Conservation (phyloP, 1,140 invertebrate species). For the Periplaneta americana region DNA sequence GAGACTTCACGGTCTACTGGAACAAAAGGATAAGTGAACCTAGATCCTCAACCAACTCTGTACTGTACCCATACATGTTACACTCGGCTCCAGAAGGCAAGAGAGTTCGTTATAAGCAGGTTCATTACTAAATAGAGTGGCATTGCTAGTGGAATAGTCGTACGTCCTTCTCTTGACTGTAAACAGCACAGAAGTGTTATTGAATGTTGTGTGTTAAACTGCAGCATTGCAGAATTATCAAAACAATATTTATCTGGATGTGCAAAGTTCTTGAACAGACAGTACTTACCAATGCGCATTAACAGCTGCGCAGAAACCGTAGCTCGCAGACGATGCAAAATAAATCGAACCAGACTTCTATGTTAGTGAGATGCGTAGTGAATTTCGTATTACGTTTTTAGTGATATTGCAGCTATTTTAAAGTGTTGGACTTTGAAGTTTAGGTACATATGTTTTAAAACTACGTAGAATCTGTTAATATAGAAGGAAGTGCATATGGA, state of each 20-base stretch:
- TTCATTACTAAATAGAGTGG: not conserved
- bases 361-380: not conserved
- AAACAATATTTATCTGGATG: too few relatives aligned
- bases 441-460: not conserved
- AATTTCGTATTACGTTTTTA: not conserved
- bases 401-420: not conserved
- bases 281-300: constrained; percentile 18
- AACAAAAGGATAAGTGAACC: not conserved
- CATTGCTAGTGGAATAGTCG: not conserved
- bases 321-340: constrained; percentile 20
- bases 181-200: not conserved
- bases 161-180: not conserved
- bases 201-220: too few relatives aligned
- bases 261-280: not conserved
- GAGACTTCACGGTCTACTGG: not conserved
- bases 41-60: not conserved
- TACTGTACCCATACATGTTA: not conserved
- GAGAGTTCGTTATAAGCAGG: not conserved
- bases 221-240: too few relatives aligned
- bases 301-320: constrained; percentile 29
- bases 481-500: not conserved
- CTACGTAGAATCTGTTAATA: not conserved
- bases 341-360: constrained; percentile 2
- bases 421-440: not conserved
- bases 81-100: not conserved